Conservation (phyloP, 2,888 invertebrate species). For the Bugulina stolonifera region DNA sequence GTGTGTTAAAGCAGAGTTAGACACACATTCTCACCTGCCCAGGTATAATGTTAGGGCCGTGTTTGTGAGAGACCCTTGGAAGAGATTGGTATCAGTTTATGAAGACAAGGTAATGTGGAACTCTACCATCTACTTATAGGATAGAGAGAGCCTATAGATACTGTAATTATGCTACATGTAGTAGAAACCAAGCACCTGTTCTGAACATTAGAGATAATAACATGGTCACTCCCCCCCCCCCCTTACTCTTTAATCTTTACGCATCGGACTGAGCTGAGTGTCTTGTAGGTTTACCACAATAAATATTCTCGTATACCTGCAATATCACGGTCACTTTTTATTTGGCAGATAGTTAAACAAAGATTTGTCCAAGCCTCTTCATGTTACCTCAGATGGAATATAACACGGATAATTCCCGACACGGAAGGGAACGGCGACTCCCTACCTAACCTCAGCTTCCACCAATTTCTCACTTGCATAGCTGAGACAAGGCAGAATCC, state of each 20-base stretch:
- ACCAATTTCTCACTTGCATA: slow-evolving; percentile 3
- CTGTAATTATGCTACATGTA: no score
- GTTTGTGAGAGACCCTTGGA: slow-evolving; percentile 16
- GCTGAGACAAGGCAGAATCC: neutral
- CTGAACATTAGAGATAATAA: no score
- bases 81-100: slow-evolving; percentile 13
- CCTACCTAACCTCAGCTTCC: neutral
- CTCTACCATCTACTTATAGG: no score
- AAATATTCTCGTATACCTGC: no score
- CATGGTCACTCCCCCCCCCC: no score
- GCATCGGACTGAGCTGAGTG: no score
- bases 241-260: no score
- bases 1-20: neutral
- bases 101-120: slow-evolving; percentile 19
- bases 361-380: slow-evolving; percentile 17
- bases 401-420: neutral
- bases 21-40: neutral
- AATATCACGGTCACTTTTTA: no score
- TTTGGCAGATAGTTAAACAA: slow-evolving; percentile 15
- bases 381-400: slow-evolving; percentile 10
- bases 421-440: neutral
- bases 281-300: no score
- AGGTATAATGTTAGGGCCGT: neutral
- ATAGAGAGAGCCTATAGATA: no score
- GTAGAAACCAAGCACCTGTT: no score